Evolutionary conservation across 2,888 invertebrate genomes (phyloP).

Genomic region (Spodoptera picta): DNA sequence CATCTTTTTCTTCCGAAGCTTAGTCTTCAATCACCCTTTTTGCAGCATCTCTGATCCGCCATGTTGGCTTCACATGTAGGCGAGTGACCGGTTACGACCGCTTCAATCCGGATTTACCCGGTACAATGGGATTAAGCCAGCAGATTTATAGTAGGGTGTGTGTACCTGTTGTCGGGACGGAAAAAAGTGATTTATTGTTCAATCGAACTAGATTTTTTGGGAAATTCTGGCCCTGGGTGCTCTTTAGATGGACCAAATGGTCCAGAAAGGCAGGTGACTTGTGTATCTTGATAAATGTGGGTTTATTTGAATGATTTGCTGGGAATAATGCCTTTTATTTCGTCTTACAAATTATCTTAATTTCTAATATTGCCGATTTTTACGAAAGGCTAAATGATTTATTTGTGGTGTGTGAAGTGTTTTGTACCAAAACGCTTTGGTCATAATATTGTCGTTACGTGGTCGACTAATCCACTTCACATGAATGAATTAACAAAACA

Average conservation of each 20-base stretch:
- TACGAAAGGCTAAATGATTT: too few relatives aligned
- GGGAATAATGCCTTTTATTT: too few relatives aligned
- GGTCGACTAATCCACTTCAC: too few relatives aligned
- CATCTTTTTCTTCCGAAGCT: neutral
- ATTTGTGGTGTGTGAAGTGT: too few relatives aligned
- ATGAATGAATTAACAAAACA: too few relatives aligned
- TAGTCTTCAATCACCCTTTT: slow-evolving; percentile 11
- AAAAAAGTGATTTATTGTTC: slow-evolving; percentile 30
- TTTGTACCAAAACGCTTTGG: too few relatives aligned
- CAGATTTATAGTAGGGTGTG: slow-evolving; percentile 48
- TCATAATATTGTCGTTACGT: too few relatives aligned
- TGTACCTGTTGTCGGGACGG: slow-evolving; percentile 27
- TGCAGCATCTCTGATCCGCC: slow-evolving; percentile 5
- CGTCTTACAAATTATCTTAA: too few relatives aligned
- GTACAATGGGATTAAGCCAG: slow-evolving; percentile 48
- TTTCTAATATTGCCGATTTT: too few relatives aligned
- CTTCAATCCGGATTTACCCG: slow-evolving; percentile 22
- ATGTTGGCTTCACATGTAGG: slow-evolving; percentile 41
- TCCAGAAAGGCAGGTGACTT: neutral
- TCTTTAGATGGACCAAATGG: slow-evolving; percentile 1
- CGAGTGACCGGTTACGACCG: slow-evolving; percentile 49
- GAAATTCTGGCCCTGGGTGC: slow-evolving; percentile 3
- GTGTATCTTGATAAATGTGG: too few relatives aligned
- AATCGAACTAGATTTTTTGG: slow-evolving; percentile 8
- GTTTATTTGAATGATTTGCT: too few relatives aligned